Conservation (phyloP, 2,113 vertebrate species). For the Cyanoramphus novaezelandiae region DNA sequence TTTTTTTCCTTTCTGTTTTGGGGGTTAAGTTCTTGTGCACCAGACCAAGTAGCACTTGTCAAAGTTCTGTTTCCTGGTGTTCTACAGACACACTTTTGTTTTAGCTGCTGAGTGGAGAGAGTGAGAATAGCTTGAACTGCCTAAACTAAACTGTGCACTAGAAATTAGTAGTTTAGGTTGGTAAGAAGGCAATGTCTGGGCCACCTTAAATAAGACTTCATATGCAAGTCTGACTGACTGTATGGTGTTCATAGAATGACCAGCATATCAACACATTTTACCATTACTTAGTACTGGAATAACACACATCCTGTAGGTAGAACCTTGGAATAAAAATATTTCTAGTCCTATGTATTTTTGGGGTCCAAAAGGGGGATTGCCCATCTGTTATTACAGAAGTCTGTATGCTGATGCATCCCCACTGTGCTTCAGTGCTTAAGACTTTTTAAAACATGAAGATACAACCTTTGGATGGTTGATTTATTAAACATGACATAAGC, state of each 20-base stretch:
- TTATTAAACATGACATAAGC: slow-evolving; percentile 23
- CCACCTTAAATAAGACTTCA: background rate
- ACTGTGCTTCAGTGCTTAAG: background rate
- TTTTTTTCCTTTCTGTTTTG: slow-evolving; percentile 54
- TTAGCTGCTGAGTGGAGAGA: slow-evolving; percentile 62
- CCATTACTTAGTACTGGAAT: background rate
- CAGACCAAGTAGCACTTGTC: slow-evolving; percentile 46
- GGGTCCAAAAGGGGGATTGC: background rate
- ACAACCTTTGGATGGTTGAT: background rate
- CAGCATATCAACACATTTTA: background rate
- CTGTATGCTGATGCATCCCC: background rate
- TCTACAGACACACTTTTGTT: slow-evolving; percentile 47
- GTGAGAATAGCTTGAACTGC: slow-evolving; percentile 62
- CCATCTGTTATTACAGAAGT: background rate
- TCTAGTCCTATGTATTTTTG: background rate
- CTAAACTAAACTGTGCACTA: slow-evolving; percentile 42
- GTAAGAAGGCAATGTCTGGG: background rate
- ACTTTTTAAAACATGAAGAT: background rate
- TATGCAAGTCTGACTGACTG: background rate
- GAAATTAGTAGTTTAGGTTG: background rate
- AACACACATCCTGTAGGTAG: background rate
- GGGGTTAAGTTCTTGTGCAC: slow-evolving; percentile 58
- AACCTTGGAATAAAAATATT: background rate
- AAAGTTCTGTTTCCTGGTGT: slow-evolving; percentile 62
- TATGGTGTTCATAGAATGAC: background rate